These are phyloP conservation scores for Phaedon cochleariae DNA, from an alignment of 2,888 invertebrate species.

Conservation along the genomic window DNA sequence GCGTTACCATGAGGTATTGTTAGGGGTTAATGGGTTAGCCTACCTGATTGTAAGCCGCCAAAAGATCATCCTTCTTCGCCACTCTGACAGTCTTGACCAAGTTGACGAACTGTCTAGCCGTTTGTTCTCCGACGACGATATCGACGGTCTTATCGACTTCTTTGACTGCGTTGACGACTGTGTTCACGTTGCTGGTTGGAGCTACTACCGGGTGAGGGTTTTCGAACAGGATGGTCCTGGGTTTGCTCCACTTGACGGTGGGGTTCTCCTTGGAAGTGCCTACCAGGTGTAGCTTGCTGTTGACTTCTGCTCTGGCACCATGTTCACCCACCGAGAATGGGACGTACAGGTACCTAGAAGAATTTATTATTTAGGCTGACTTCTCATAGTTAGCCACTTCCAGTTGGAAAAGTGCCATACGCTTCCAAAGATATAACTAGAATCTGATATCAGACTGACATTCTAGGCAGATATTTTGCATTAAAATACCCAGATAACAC, in stretches of 20 bases:
- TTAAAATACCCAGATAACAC: too few species aligned
- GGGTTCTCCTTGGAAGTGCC: slow-evolving; percentile 61
- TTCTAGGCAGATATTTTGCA: too few species aligned
- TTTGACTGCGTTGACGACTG: slow-evolving; percentile 68
- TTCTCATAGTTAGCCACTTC: too few species aligned
- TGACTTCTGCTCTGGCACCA: slow-evolving; percentile 73
- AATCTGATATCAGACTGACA: too few species aligned
- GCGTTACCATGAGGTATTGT: too few species aligned
- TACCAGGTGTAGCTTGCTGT: slow-evolving; percentile 71
- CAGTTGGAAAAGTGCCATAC: too few species aligned
- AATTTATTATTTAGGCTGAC: too few species aligned
- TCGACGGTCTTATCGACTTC: slow-evolving; percentile 70
- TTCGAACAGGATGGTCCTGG: slow-evolving; percentile 75
- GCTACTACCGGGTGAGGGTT: slow-evolving; percentile 68
- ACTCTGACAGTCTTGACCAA: slow-evolving; percentile 73
- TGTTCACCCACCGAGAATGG: slow-evolving; percentile 78
- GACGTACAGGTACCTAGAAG: slow-evolving; percentile 68
- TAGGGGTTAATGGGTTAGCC: neutral
- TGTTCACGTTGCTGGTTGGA: slow-evolving; percentile 65
- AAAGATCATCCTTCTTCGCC: slow-evolving; percentile 74
- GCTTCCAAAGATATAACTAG: too few species aligned
- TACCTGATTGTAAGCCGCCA: slow-evolving; percentile 70
- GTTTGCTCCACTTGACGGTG: slow-evolving; percentile 53
- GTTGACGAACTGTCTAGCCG: slow-evolving; percentile 73
- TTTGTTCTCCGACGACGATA: slow-evolving; percentile 70